Conservation (phyloP, 2,113 vertebrate genomes). For the Psittacara wagleri region DNA sequence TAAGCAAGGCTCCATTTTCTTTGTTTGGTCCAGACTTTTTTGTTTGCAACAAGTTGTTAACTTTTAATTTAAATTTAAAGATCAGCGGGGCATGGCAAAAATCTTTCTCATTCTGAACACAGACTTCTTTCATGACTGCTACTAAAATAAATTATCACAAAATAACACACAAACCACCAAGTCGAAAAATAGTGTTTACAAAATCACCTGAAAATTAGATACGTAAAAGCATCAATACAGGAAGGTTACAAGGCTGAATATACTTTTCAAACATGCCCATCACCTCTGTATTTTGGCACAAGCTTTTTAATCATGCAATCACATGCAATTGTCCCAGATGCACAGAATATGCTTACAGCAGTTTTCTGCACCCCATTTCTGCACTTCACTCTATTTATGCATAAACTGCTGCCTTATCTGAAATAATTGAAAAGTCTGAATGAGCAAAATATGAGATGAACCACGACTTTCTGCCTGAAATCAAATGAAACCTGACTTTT, state of each 20-base stretch:
- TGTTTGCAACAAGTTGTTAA: not conserved
- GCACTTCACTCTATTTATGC: not conserved
- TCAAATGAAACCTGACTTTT: not conserved
- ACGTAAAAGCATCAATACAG: not conserved
- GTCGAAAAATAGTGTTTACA: not conserved
- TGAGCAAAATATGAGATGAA: not conserved
- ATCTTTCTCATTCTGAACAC: not conserved
- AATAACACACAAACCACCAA: not conserved
- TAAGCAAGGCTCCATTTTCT: constrained; percentile 7
- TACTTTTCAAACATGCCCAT: not conserved
- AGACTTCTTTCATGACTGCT: not conserved
- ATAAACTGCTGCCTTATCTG: not conserved
- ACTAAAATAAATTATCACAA: not conserved
- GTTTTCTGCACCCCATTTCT: not conserved
- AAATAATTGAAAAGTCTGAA: not conserved
- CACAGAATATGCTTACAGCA: not conserved
- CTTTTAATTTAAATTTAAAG: not conserved
- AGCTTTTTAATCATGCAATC: not conserved
- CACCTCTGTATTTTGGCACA: not conserved
- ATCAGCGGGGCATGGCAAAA: not conserved
- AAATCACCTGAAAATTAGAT: not conserved
- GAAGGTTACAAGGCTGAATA: not conserved
- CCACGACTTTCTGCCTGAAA: not conserved
- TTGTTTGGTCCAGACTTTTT: not conserved
- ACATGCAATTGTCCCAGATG: not conserved